A percentile compares a stretch with the other conserved stretches of the same genome.
phyloP scores from a whole-genome alignment of 2,888 invertebrate genomes.

The Idaea biselata region DNA sequence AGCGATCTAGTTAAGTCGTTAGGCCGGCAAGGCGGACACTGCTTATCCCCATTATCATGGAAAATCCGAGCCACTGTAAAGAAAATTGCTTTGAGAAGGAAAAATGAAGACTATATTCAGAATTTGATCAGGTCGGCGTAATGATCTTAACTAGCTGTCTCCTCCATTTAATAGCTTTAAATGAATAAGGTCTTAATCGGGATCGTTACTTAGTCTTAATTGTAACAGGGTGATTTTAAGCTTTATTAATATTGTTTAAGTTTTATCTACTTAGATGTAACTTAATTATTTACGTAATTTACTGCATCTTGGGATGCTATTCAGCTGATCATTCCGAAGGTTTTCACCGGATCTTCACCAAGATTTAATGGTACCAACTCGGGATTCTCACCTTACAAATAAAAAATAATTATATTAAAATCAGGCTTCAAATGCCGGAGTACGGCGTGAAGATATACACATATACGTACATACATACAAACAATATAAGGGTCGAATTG shows the following conservation, averaged over 20 bases:
- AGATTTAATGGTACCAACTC: no score
- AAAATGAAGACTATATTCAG: conserved; percentile 8
- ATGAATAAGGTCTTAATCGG: not conserved
- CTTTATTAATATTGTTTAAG: not conserved
- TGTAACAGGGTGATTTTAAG: not conserved
- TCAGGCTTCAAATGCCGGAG: no score
- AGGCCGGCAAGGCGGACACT: not conserved
- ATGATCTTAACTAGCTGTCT: conserved; percentile 10
- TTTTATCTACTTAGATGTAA: no score
- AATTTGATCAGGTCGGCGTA: conserved; percentile 3
- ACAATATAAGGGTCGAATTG: no score
- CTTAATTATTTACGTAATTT: no score
- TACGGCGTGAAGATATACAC: no score
- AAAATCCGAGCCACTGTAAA: conserved; percentile 17
- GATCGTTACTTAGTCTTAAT: not conserved
- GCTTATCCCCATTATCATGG: conserved; percentile 18
- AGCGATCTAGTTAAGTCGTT: conserved; percentile 1
- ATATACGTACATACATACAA: no score
- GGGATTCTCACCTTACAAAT: no score
- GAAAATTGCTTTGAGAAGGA: conserved; percentile 23
- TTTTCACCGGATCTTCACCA: no score
- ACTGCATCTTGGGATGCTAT: no score
- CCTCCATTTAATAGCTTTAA: conserved; percentile 10
- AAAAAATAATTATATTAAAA: no score
- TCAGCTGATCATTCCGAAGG: no score